Evolutionary conservation across 2,888 invertebrate genomes (phyloP).

Genomic region (Agelastica alni): DNA sequence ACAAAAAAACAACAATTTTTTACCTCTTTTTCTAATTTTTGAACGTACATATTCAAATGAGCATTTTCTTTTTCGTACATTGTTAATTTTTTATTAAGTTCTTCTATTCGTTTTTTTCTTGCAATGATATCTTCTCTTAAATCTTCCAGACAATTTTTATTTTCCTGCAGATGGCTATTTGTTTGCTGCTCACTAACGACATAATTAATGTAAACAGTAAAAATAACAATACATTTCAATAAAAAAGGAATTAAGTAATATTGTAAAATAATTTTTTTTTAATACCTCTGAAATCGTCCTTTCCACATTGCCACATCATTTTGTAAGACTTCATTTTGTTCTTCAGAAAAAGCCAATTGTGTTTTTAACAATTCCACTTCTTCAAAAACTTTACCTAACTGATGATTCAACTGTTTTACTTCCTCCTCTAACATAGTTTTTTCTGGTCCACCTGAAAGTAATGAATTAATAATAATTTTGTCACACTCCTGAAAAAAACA

Average conservation of each 20-base stretch:
- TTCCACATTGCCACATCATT: constrained; percentile 40
- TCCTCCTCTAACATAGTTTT: constrained; percentile 40
- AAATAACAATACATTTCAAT: too few species aligned
- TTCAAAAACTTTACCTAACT: constrained; percentile 39
- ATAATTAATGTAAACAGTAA: not conserved
- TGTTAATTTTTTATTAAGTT: constrained; percentile 37
- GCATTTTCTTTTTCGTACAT: constrained; percentile 41
- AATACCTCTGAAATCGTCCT: constrained; percentile 39
- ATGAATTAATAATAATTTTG: too few species aligned
- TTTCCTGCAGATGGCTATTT: constrained; percentile 39
- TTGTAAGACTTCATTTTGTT: constrained; percentile 45
- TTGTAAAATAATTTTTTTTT: too few species aligned
- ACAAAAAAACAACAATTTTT: not conserved
- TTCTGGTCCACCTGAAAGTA: constrained; percentile 32
- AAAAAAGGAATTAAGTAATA: too few species aligned
- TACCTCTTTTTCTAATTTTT: constrained; percentile 40
- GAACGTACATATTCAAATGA: constrained; percentile 27
- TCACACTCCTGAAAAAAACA: too few species aligned
- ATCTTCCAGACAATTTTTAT: constrained; percentile 39
- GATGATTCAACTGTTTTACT: constrained; percentile 41
- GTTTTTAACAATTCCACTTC: constrained; percentile 39
- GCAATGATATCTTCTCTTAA: constrained; percentile 37
- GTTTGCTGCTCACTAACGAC: constrained; percentile 42
- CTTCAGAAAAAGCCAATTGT: constrained; percentile 44
- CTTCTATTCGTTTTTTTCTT: constrained; percentile 38